A percentile compares a stretch with the other conserved stretches of the same genome.
Evolutionary conservation across 2,113 vertebrate genomes (phyloP).

Genomic region (Osmerus eperlanus): DNA sequence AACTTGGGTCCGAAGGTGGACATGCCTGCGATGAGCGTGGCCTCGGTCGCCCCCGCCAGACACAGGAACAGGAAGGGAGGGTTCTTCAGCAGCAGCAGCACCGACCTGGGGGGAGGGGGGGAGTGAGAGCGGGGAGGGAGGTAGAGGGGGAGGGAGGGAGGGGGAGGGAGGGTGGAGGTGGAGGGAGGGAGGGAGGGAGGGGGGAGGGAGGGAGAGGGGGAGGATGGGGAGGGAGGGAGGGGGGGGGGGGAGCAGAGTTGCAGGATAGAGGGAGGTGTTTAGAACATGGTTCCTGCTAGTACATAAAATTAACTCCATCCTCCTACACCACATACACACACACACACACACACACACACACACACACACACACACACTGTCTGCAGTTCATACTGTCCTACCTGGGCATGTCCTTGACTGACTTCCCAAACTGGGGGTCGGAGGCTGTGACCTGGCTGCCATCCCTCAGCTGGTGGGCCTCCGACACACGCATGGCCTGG

Average conservation of each 20-base stretch:
- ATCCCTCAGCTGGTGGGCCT: conserved; percentile 83
- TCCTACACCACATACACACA: no score
- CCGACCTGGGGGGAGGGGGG: conserved; percentile 62
- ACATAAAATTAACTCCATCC: no score
- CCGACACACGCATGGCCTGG: conserved; percentile 78
- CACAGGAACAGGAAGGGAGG: conserved; percentile 91
- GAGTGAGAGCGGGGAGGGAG: not conserved
- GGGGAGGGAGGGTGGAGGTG: not conserved
- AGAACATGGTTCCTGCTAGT: not conserved
- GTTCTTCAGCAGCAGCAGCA: conserved; percentile 87
- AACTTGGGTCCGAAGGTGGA: conserved; percentile 97
- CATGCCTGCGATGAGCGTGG: conserved; percentile 89
- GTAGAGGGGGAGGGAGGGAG: not conserved
- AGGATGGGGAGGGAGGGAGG: conserved; percentile 76
- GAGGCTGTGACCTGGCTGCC: conserved; percentile 67
- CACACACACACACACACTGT: no score
- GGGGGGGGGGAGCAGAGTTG: not conserved
- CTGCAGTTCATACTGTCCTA: conserved; percentile 40
- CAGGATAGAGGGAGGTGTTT: not conserved
- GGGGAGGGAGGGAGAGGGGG: not conserved
- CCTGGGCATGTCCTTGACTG: conserved; percentile 88
- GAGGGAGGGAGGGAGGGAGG: not conserved
- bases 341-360: no score
- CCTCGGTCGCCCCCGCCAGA: conserved; percentile 88
- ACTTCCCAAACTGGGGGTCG: conserved; percentile 85